Conservation (phyloP, 2,888 invertebrate genomes). For the Cosmia pyralina region DNA sequence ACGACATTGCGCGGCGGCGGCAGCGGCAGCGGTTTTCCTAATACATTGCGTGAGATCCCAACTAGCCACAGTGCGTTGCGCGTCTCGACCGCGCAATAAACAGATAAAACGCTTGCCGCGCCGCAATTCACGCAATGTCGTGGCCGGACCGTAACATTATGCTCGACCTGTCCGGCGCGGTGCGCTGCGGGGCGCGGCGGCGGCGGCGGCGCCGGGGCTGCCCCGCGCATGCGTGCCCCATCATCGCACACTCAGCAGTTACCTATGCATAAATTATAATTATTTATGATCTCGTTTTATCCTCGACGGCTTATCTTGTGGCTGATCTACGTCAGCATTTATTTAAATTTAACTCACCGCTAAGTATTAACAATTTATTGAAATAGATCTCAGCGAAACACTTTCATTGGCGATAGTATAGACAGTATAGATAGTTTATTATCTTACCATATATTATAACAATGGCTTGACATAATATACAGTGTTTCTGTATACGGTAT, state of each 20-base stretch:
- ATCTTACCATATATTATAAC: neutral
- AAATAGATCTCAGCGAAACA: neutral
- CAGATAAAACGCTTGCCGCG: too few species aligned
- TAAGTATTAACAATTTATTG: neutral
- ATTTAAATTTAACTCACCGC: neutral
- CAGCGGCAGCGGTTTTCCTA: too few species aligned
- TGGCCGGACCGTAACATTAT: too few species aligned
- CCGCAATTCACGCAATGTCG: too few species aligned
- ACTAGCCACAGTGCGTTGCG: too few species aligned
- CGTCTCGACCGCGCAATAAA: too few species aligned
- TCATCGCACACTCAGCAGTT: neutral
- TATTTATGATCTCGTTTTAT: conserved; percentile 18
- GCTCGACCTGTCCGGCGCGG: too few species aligned
- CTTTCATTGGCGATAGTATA: neutral
- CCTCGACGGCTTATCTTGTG: neutral
- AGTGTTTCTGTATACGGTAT: too few species aligned
- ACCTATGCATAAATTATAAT: conserved; percentile 6
- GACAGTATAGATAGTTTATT: neutral
- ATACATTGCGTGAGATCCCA: too few species aligned
- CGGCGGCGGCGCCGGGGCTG: conserved; percentile 15
- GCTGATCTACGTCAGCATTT: conserved; percentile 8
- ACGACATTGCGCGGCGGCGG: too few species aligned
- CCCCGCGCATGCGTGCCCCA: conserved; percentile 23
- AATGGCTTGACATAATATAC: neutral
- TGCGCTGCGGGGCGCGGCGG: too few species aligned